A percentile compares a stretch with the other conserved stretches of the same genome.
Conservation (phyloP, 2,113 vertebrate species). For the Ovis canadensis region DNA sequence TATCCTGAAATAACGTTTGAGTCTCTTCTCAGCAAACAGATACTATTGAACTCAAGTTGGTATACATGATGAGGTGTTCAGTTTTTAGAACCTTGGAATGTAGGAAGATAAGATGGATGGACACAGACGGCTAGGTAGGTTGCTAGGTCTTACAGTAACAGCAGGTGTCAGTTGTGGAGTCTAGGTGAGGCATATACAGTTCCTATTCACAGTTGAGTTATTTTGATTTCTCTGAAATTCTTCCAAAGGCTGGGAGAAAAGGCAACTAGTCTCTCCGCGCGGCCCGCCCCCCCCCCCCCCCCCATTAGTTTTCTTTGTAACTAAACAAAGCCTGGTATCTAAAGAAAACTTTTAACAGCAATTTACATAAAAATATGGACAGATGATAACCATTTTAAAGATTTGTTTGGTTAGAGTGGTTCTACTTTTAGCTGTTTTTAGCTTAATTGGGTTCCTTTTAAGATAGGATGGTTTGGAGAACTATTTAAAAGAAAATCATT, state of each 20-base stretch:
- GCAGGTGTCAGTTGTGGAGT: not conserved
- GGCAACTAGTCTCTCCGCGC: accelerated
- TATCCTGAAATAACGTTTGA: not conserved
- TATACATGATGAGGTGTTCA: not conserved
- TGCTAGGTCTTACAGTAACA: not conserved
- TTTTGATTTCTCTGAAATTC: not conserved
- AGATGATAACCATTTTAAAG: not conserved
- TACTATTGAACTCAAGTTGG: not conserved
- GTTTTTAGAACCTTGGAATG: not conserved
- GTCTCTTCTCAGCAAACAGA: not conserved
- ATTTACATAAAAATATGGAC: not conserved
- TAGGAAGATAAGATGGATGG: not conserved
- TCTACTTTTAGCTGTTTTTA: not conserved
- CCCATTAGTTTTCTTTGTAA: not conserved
- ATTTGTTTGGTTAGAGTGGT: not conserved
- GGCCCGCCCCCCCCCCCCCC: too few species aligned
- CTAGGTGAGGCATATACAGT: not conserved
- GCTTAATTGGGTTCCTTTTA: not conserved
- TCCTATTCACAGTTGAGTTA: not conserved
- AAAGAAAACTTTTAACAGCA: not conserved
- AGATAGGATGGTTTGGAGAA: not conserved
- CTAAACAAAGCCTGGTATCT: not conserved
- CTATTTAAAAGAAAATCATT: not conserved
- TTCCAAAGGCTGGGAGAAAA: not conserved
- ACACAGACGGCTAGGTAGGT: not conserved